Evolutionary conservation across 2,113 vertebrate genomes (phyloP), one percentile per base, ranked within the genome.

Genomic region (Rhipidura dahli): DNA sequence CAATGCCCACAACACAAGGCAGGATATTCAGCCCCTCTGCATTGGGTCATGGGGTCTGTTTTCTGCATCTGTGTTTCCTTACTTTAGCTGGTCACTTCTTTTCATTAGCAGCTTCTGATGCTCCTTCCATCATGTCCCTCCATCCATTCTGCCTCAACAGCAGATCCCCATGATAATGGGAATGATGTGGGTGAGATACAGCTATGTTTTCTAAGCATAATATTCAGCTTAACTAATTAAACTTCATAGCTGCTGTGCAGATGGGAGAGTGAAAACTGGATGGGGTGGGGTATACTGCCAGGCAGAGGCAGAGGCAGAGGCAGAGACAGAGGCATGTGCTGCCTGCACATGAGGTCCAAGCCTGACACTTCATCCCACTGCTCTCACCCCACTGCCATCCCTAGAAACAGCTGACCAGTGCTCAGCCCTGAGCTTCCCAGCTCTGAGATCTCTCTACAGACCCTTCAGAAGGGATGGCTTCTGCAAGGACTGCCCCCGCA

Each of bases 281-380:
- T n/a, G 1, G 1, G 54, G 12, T 5, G 22, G 37, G 42, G 57
- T 47, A 21, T 7, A 1, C 21, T 63, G 37, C 33, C 35, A 31
- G 60, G 35, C 59, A 71, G 42, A 80, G 76, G 28, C 18, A 71
- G 42, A 80, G 76, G 28, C 18, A 63, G 33, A 39, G 30, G 5
- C 28, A 73, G 30, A 65, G 40, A 11, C 49, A 51, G 57, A 53
- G 49, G 44, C 63, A 33, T 53, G 15, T 1, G 4, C 49, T 77
- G 51, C n/a, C 20, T 51, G 22, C 22, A 37, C 0, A 0, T 10
- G 72, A 75, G 45, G 19, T 16, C 45, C 50, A 31, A 64, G 51
- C n/a, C 57, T 35, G 68, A 24, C 56, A 45, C 30, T 35, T 85
- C 73, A 40, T 33, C 40, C 50, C 0, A 0, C 50, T 83, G 66